Evolutionary conservation across 2,888 invertebrate genomes (phyloP), one percentile per base, ranked within the genome.

Genomic region (Spilosoma lubricipeda): DNA sequence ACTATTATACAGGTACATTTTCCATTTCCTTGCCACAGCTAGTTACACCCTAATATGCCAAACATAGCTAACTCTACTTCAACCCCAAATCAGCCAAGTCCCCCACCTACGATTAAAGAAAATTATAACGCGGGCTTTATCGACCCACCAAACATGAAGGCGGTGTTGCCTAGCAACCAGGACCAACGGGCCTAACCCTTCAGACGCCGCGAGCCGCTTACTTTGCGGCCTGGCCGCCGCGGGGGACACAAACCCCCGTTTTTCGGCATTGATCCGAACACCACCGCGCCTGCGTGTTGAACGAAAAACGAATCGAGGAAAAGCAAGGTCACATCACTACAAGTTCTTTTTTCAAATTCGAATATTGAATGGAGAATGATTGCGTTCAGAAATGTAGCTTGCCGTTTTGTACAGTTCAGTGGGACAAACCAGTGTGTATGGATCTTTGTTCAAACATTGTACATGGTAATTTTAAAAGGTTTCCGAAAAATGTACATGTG

Each of bases 301-400:
- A 92, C 93, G 92, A 94, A 95, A 95, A 94, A 94, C 93, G 94
- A 93, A 91, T 89, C 85, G 91, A 90, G 90, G 90, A 93, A 92
- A 90, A 90, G 91, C 95, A 95, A 95, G 95, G 95, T 95, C 95
- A 95, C 94, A 92, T 92, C 93, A 93, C 93, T 93, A 92, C 87
- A 91, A 92, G 88, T 94, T 93, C 94, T 94, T 95, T 95, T 95
- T 95, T 93, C 90, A 89, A 93, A 93, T 92, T 90, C 90, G 91
- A 89, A 93, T 93, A 94, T 94, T 95, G 95, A 95, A 95, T 95
- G 95, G 93, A 91, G 91, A 89, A 92, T 92, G 90, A 93, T 92
- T 90, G 88, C 88, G 90, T 90, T 90, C 90, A 88, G 89, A 90
- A 89, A 90, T 90, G 92, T 92, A 89, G 90, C 89, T 89, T 90